A percentile compares a stretch with the other conserved stretches of the same genome.
Evolutionary conservation across 2,113 vertebrate species (phyloP).

Genomic region (Rhineura floridana): DNA sequence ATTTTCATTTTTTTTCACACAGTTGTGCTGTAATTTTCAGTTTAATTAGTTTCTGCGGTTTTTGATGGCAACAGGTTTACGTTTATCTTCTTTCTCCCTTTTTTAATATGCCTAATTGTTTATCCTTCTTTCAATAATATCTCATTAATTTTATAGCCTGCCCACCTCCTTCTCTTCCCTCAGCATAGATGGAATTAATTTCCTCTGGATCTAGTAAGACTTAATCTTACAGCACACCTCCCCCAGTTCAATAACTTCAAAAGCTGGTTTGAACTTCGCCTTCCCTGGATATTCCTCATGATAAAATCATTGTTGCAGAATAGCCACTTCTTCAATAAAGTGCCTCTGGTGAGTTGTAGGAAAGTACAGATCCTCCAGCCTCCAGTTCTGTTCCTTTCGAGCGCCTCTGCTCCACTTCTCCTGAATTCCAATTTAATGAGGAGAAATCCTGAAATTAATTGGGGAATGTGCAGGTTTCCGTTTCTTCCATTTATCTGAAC

Average conservation of each 20-base stretch:
- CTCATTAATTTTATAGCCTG: slow-evolving; percentile 80
- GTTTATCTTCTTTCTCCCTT: slow-evolving; percentile 59
- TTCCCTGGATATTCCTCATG: background rate
- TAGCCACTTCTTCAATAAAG: background rate
- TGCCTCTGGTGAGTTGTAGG: background rate
- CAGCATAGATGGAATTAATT: slow-evolving; percentile 69
- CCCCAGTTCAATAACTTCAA: background rate
- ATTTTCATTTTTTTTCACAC: slow-evolving; percentile 55
- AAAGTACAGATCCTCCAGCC: background rate
- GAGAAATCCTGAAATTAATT: background rate
- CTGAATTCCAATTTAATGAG: background rate
- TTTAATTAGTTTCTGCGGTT: slow-evolving; percentile 77
- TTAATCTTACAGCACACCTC: slow-evolving; percentile 13
- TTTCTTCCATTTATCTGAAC: background rate
- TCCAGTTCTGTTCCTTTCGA: background rate
- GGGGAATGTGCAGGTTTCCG: background rate
- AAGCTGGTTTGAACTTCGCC: background rate
- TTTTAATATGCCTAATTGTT: slow-evolving; percentile 78
- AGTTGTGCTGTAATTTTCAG: slow-evolving; percentile 72
- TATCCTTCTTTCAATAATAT: slow-evolving; percentile 74
- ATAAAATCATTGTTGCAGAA: slow-evolving; percentile 13
- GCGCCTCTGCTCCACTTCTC: background rate
- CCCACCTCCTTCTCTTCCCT: slow-evolving; percentile 42
- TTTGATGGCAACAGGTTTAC: slow-evolving; percentile 70
- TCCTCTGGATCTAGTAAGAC: slow-evolving; percentile 40